These are phyloP conservation scores for Phoenicopterus ruber DNA, from an alignment of 2,113 vertebrate genomes.

Conservation along the genomic window DNA sequence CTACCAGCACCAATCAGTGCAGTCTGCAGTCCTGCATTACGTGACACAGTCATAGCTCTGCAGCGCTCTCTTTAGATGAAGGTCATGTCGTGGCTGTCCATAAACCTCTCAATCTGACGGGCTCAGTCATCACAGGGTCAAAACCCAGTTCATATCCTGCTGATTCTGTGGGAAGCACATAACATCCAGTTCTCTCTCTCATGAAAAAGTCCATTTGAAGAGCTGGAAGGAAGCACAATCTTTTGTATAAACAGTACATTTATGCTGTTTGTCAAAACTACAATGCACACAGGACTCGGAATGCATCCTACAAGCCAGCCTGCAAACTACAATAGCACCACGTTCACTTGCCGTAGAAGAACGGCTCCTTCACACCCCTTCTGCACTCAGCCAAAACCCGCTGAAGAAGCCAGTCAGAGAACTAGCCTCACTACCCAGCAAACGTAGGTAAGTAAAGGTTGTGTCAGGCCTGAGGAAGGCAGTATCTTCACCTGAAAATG, in stretches of 20 bases:
- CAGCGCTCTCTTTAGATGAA: background rate
- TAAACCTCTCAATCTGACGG: background rate
- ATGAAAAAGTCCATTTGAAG: background rate
- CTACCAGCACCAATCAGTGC: background rate
- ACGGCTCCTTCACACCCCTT: background rate
- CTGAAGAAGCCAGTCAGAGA: background rate
- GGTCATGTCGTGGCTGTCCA: background rate
- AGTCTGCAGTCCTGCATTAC: background rate
- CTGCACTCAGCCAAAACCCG: background rate
- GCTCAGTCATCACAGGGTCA: background rate
- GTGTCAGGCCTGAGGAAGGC: background rate
- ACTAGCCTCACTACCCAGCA: background rate
- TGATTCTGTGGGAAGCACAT: background rate
- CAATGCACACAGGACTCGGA: background rate
- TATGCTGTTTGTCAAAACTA: background rate
- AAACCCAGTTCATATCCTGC: background rate
- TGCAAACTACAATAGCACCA: background rate
- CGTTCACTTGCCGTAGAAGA: background rate
- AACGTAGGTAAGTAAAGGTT: background rate
- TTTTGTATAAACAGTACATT: no score
- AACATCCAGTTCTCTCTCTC: background rate
- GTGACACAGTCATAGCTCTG: background rate
- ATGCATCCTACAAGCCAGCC: background rate
- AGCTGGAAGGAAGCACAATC: background rate
- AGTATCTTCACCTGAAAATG: background rate